These are phyloP conservation scores for Micrastur ruficollis DNA, from an alignment of 2,797 vertebrate genomes.

Conservation along the genomic window DNA sequence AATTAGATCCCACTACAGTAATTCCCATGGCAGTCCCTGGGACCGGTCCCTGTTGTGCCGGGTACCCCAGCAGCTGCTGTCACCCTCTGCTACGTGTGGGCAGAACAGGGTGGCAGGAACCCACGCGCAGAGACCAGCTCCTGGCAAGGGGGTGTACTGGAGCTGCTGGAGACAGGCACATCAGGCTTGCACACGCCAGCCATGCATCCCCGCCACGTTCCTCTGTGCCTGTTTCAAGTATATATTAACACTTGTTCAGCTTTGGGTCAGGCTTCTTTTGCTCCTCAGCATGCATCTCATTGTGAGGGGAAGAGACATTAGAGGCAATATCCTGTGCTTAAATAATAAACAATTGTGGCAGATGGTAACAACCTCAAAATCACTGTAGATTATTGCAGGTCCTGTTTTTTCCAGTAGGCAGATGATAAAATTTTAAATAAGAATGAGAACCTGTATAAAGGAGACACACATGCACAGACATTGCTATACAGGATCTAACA, in stretches of 20 bases:
- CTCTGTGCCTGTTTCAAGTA: not conserved
- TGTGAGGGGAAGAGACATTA: not conserved
- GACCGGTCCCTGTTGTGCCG: not conserved
- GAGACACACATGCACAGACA: accelerated
- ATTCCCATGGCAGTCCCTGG: not conserved
- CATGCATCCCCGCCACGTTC: accelerated
- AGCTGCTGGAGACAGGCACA: not conserved
- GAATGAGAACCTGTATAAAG: not conserved
- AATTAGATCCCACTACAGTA: not conserved
- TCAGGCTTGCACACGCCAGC: accelerated
- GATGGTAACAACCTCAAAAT: not conserved
- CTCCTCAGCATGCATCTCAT: not conserved
- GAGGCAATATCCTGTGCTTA: not conserved
- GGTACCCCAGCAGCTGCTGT: not conserved
- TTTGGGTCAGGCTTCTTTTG: not conserved
- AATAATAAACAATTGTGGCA: not conserved
- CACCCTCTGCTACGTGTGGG: not conserved
- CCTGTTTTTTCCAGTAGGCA: not conserved
- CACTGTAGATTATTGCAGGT: not conserved
- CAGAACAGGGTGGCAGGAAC: not conserved
- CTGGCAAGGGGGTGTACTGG: accelerated
- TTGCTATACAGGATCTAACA: not conserved
- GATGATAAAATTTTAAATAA: not conserved
- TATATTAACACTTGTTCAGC: not conserved
- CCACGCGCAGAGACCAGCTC: not conserved